Evolutionary conservation across 2,113 vertebrate species (phyloP).

Genomic region (Hystrix cristata): DNA sequence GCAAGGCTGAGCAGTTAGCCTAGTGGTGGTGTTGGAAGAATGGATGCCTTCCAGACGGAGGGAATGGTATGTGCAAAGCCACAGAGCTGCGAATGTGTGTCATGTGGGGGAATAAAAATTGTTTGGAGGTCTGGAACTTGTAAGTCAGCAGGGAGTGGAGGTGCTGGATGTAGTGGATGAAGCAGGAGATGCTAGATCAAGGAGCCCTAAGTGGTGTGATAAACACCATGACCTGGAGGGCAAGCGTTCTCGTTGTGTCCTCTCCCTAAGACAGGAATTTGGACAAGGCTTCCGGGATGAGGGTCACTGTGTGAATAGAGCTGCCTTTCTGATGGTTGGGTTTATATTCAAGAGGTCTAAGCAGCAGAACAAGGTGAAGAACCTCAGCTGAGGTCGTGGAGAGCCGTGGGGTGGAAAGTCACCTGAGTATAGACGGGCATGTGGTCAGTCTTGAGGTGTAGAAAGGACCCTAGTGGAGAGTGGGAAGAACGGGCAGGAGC

Average conservation of each 20-base stretch:
- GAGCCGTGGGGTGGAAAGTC: neutral
- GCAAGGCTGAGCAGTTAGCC: neutral
- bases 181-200: neutral
- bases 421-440: neutral
- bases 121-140: neutral
- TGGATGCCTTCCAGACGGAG: neutral
- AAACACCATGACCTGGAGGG: neutral
- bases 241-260: neutral
- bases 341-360: neutral
- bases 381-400: neutral
- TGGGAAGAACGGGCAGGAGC: neutral
- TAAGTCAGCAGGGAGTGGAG: no score
- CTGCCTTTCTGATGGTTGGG: fast-evolving
- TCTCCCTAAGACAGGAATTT: neutral
- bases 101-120: neutral
- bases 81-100: neutral
- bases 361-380: neutral
- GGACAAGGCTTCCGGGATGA: neutral
- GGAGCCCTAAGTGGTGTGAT: neutral
- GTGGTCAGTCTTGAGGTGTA: neutral
- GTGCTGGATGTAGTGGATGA: neutral
- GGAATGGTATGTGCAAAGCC: neutral
- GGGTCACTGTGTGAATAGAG: neutral
- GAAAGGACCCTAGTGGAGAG: neutral
- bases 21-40: neutral